Percentiles rank a stretch among this genome's conserved stretches.
These are phyloP conservation scores for Margarornis squamiger DNA, from an alignment of 2,797 vertebrate genomes.

Conservation along the genomic window DNA sequence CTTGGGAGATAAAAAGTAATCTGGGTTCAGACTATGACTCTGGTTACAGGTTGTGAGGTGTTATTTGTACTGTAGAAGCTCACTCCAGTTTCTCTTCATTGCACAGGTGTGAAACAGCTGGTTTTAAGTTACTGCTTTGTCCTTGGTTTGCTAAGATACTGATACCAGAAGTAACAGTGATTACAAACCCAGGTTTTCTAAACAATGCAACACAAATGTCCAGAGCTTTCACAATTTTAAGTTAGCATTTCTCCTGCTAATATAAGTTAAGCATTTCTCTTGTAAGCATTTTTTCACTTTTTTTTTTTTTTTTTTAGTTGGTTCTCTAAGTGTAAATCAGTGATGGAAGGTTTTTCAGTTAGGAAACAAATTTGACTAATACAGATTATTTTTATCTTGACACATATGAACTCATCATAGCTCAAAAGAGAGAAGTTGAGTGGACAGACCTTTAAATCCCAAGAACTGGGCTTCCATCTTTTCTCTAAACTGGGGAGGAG, in stretches of 20 bases:
- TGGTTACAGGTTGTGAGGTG: not conserved
- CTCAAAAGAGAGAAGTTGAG: not conserved
- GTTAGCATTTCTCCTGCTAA: not conserved
- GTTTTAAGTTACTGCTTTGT: not conserved
- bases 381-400: not conserved
- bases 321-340: not conserved
- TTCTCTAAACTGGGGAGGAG: not conserved
- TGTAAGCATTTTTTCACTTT: not conserved
- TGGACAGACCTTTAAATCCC: not conserved
- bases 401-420: not conserved
- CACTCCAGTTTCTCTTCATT: not conserved
- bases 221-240: not conserved
- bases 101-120: not conserved
- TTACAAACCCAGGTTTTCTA: not conserved
- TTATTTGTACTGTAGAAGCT: not conserved
- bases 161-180: not conserved
- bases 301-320: not conserved
- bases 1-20: not conserved
- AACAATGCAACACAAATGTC: not conserved
- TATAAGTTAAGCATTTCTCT: not conserved
- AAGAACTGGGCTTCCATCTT: not conserved
- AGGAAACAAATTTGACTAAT: not conserved
- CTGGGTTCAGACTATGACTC: not conserved
- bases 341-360: not conserved
- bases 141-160: not conserved